A percentile compares a stretch with the other conserved stretches of the same genome.
Evolutionary conservation across 2,113 vertebrate species (phyloP).

Genomic region (Cranoglanis bouderius): DNA sequence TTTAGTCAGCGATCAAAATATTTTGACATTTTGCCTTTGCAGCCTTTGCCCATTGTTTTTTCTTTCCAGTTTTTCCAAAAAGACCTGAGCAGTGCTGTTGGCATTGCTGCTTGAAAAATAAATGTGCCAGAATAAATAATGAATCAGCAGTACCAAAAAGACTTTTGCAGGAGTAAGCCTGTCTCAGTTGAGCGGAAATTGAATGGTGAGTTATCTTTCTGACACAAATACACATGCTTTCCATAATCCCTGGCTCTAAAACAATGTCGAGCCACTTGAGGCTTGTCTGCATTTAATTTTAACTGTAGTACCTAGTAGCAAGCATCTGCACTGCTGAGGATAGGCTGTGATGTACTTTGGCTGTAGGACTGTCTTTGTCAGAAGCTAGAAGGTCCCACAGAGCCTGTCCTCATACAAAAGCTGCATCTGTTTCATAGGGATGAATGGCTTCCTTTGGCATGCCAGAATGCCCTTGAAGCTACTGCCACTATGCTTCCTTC

Average conservation of each 20-base stretch:
- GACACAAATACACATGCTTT: slow-evolving; percentile 59
- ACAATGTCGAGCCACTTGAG: slow-evolving; percentile 57
- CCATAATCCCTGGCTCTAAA: slow-evolving; percentile 61
- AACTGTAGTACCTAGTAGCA: slow-evolving; percentile 56
- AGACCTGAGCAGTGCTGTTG: slow-evolving; percentile 21
- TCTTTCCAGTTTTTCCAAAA: neutral
- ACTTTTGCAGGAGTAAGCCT: slow-evolving; percentile 53
- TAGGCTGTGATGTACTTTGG: slow-evolving; percentile 43
- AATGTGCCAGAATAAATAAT: slow-evolving; percentile 66
- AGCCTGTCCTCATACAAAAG: slow-evolving; percentile 50
- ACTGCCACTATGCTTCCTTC: neutral
- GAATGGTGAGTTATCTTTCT: slow-evolving; percentile 63
- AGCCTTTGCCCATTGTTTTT: slow-evolving; percentile 15
- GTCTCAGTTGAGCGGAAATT: slow-evolving; percentile 61
- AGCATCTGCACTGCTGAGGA: slow-evolving; percentile 45
- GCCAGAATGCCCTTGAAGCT: slow-evolving; percentile 40
- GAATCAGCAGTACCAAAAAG: slow-evolving; percentile 51
- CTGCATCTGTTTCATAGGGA: slow-evolving; percentile 48
- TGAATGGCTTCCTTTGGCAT: slow-evolving; percentile 5
- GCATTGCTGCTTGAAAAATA: slow-evolving; percentile 56
- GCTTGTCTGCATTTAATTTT: slow-evolving; percentile 58
- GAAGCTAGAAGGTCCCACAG: slow-evolving; percentile 41
- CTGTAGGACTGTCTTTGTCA: slow-evolving; percentile 50
- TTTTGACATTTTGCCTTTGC: slow-evolving; percentile 38
- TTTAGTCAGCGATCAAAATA: slow-evolving; percentile 36